Conservation (phyloP, 2,888 invertebrate species). For the Synanthedon myopaeformis region DNA sequence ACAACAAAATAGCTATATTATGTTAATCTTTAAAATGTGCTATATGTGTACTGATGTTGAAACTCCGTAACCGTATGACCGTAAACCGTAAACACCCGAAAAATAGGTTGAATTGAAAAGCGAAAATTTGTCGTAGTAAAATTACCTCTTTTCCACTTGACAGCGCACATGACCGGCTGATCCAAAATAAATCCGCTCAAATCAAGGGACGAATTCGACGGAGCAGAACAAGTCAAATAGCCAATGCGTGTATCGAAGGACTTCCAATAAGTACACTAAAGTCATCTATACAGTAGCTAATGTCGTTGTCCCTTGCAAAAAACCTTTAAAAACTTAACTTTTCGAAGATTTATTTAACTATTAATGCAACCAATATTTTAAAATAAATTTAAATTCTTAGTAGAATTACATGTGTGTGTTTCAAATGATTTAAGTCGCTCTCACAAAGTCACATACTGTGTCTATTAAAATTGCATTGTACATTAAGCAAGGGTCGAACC, state of each 20-base stretch:
- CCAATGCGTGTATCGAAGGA: constrained; percentile 50
- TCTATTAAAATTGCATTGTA: background rate
- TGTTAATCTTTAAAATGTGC: too few species aligned
- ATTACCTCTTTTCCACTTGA: background rate
- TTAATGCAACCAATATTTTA: too few species aligned
- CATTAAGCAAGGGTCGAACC: constrained; percentile 19
- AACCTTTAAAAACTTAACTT: too few species aligned
- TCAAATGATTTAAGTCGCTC: too few species aligned
- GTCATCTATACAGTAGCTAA: too few species aligned
- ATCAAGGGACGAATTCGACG: constrained; percentile 19
- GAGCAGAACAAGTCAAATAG: constrained; percentile 41
- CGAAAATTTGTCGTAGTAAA: background rate
- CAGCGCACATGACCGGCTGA: constrained; percentile 2
- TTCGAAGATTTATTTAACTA: too few species aligned
- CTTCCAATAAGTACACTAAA: constrained; percentile 24
- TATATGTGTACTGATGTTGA: too few species aligned
- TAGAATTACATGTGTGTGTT: too few species aligned
- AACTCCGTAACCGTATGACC: too few species aligned
- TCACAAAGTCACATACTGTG: background rate
- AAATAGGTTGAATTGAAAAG: background rate
- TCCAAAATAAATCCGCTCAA: constrained; percentile 10
- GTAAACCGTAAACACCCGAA: background rate
- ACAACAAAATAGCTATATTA: too few species aligned
- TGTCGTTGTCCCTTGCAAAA: too few species aligned
- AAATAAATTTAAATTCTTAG: too few species aligned